Percentiles rank a stretch among this genome's conserved stretches.
Conservation (phyloP, 2,113 vertebrate genomes). For the Galeopterus variegatus region DNA sequence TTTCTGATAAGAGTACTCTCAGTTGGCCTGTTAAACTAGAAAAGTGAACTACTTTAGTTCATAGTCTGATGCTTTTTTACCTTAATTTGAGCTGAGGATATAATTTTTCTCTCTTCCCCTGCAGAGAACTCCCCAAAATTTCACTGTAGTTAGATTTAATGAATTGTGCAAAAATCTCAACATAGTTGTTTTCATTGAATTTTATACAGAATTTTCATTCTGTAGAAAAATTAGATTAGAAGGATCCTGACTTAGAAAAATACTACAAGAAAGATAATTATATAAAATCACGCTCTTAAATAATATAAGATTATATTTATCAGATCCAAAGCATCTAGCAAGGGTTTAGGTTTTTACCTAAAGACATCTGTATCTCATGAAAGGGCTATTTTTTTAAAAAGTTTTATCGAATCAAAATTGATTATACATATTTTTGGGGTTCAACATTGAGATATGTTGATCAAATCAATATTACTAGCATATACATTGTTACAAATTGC, state of each 20-base stretch:
- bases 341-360: no score
- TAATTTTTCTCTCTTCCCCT: neutral
- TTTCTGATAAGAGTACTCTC: neutral
- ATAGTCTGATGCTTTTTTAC: neutral
- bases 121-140: neutral
- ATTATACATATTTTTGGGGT: no score
- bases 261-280: neutral
- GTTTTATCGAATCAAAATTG: no score
- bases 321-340: neutral
- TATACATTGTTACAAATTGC: no score
- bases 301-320: neutral
- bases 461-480: no score
- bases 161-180: neutral
- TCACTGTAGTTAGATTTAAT: neutral
- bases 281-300: neutral
- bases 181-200: slow-evolving; percentile 3
- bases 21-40: neutral
- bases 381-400: no score
- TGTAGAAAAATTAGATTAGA: neutral
- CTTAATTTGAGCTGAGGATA: neutral
- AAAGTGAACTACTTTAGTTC: neutral
- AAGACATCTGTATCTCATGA: neutral
- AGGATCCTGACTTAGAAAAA: neutral
- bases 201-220: neutral
- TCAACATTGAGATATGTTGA: no score